Evolutionary conservation across 2,113 vertebrate species (phyloP), one percentile per base, ranked within the genome.

Genomic region (Serinus canaria): DNA sequence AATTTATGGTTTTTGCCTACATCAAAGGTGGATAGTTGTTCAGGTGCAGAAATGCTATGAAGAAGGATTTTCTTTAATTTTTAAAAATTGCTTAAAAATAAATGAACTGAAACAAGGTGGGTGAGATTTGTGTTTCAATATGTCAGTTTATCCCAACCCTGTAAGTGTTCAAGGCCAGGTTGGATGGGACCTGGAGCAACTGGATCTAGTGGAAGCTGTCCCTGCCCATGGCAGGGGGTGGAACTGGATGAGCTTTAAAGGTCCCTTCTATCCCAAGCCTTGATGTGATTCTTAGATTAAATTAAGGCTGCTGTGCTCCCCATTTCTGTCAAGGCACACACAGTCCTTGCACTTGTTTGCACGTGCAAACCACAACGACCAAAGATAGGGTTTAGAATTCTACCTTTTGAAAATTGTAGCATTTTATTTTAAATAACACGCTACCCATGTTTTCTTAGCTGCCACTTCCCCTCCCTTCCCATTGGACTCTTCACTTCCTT

Each of bases 341-440:
- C 21, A 28, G 37, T 35, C 87, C n/a, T 52, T 69, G n/a, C 47
- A 25, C 21, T 69, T 58, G 7, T 31, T 41, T 44, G 72, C 28
- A 23, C 0, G 1, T 41, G 13, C 7, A 13, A 67, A 15, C 33
- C 21, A 35, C 44, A 43, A 8, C 0, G 9, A 68, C 23, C 14
- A 30, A 80, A 83, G 31, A 15, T 23, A 23, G 0, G 2, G 49
- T 43, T 56, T 15, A 9, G 16, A 79, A 85, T 90, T 82, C 46
- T 33, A 39, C 19, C 18, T 90, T 75, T 79, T 24, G 52, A 55
- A 75, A 62, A 67, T 23, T 4, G 2, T 11, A 6, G 19, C 1
- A 15, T 31, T 56, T 60, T 35, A 41, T 59, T 79, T 33, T 33
- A 6, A 59, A 33, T 25, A 44, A 24, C 0, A 0, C 43, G 6